Percentiles rank a stretch among this genome's conserved stretches.
Conservation (phyloP, 2,113 vertebrate species). For the Rhea pennata region DNA sequence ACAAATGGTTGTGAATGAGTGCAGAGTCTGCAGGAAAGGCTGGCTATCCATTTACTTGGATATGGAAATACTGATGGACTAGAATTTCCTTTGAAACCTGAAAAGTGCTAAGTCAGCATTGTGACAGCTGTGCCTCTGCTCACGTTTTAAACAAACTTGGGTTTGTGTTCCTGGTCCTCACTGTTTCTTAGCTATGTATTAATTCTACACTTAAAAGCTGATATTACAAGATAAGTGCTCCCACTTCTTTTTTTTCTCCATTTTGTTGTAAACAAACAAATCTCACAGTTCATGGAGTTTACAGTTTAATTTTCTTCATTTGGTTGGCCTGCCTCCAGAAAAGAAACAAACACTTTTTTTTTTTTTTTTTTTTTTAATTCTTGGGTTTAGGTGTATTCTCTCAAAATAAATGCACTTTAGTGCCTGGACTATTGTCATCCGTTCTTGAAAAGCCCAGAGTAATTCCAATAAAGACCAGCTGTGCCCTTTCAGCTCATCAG, state of each 20-base stretch:
- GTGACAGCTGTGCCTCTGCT: constrained; percentile 54
- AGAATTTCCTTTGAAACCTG: constrained; percentile 52
- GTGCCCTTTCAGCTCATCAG: background rate
- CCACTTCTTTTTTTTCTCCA: background rate
- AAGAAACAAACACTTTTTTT: background rate
- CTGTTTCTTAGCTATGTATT: constrained; percentile 14
- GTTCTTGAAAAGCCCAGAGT: background rate
- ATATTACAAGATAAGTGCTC: constrained; percentile 31
- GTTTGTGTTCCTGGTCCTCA: constrained; percentile 39
- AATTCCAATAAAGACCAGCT: background rate
- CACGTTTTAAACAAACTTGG: constrained; percentile 61
- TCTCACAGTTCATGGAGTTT: constrained; percentile 10
- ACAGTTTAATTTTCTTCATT: background rate
- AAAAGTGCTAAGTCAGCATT: constrained; percentile 48
- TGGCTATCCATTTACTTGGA: background rate
- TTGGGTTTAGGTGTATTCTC: background rate
- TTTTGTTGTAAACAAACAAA: constrained; percentile 35
- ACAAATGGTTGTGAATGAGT: background rate
- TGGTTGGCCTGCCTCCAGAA: background rate
- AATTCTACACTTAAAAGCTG: constrained; percentile 37
- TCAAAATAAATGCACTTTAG: background rate
- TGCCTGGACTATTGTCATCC: background rate
- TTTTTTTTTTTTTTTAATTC: background rate
- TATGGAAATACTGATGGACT: constrained; percentile 21
- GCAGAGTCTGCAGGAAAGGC: background rate